Evolutionary conservation across 2,888 invertebrate genomes (phyloP), one percentile per base, ranked within the genome.

Genomic region (Apodemia duryi): DNA sequence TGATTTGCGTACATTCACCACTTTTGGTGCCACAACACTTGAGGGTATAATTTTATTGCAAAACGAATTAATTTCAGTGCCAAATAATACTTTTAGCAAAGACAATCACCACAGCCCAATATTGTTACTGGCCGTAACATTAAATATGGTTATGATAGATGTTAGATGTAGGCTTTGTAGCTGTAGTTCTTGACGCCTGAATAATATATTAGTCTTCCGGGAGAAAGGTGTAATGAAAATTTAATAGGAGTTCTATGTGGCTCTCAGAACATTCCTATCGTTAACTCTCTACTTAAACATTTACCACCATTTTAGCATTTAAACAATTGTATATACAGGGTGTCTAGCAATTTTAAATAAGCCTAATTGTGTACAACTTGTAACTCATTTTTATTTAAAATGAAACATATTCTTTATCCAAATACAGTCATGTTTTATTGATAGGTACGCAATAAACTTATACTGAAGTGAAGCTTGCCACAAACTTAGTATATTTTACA

Each of bases 41-140:
- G 51, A 3, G 21, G 21, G 9, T 6, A 52, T 54, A 3, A 54
- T 54, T 54, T 54, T 10, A 54, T 54, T 54, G 21, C 21, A 54
- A 54, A 60, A 41, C 10, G 32, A 46, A 74, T 76, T 73, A 71
- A 75, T 75, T 75, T 75, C 77, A 79, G 83, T 83, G 82, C 82
- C 82, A 83, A 83, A 82, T 79, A 79, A 72, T 79, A 74, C 75
- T 68, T 75, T 62, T 46, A 43, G 46, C 43, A 54, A 54, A 54
- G 54, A 29, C 52, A 61, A 57, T 41, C 64, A 68, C 67, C 63
- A 54, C 46, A 62, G 62, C 65, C 65, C 68, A 67, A 63, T 64
- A 63, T 67, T 66, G 21, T 66, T 65, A 68, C 60, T 46, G 29
- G 13, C 43, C 52, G 28, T 52, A 52, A 52, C 52, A 52, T 52